Evolutionary conservation across 2,797 vertebrate species (phyloP).

Genomic region (Falco berigora): DNA sequence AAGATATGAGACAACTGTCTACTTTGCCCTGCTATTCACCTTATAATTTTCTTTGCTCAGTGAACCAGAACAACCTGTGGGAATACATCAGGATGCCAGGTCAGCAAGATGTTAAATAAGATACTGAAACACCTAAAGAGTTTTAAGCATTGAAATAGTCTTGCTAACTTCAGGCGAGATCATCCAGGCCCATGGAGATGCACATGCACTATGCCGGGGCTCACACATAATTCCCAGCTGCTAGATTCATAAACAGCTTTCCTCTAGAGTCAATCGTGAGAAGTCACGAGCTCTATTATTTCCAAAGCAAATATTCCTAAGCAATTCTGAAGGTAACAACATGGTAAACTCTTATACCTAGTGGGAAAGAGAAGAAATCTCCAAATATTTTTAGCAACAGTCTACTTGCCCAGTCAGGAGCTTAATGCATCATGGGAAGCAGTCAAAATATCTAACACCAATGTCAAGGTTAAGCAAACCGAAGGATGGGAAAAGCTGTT

Average conservation of each 20-base stretch:
- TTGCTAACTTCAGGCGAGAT: not conserved
- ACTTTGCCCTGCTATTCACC: not conserved
- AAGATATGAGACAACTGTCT: not conserved
- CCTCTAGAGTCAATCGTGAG: not conserved
- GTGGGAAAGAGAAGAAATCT: not conserved
- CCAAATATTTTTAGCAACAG: not conserved
- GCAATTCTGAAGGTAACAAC: not conserved
- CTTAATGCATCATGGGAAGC: not conserved
- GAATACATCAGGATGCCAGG: not conserved
- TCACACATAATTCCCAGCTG: not conserved
- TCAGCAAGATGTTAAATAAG: not conserved
- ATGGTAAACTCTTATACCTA: not conserved
- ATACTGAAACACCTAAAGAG: not conserved
- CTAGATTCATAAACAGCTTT: not conserved
- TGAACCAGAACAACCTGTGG: not conserved
- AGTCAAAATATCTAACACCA: not conserved
- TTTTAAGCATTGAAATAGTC: not conserved
- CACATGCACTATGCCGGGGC: rapidly evolving
- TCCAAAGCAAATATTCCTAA: not conserved
- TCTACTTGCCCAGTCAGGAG: not conserved
- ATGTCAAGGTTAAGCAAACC: not conserved
- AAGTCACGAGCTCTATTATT: not conserved
- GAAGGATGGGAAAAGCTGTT: not conserved
- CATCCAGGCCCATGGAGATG: not conserved
- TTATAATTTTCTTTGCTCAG: not conserved